Evolutionary conservation across 30 jellyfish, hydroid and myxozoan species (phyloP).

Genomic region (Phacellophora camtschatica): DNA sequence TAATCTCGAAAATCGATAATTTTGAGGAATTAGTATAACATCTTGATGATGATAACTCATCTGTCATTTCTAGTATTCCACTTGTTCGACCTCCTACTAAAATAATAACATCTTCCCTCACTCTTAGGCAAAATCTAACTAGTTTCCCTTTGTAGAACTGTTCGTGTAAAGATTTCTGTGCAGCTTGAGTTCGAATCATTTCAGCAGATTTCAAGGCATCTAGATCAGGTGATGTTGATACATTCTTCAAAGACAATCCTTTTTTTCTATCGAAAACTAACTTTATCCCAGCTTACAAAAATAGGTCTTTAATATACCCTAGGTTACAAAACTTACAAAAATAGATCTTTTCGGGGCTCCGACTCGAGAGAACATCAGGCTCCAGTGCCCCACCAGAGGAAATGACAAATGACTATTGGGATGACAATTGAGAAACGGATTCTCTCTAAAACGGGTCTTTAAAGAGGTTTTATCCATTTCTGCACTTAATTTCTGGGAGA

Average conservation of each 20-base stretch:
- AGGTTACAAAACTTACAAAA: too few species aligned
- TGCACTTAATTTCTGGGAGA: too few species aligned
- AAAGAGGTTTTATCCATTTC: too few species aligned
- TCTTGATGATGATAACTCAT: conserved; percentile 53
- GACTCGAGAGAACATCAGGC: too few species aligned
- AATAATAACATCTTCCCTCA: conserved; percentile 44
- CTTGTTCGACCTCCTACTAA: conserved; percentile 62
- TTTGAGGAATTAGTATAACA: conserved; percentile 50
- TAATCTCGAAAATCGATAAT: conserved; percentile 25
- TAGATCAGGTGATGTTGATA: too few species aligned
- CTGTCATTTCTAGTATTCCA: conserved; percentile 14
- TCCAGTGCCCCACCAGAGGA: too few species aligned
- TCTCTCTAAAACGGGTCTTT: too few species aligned
- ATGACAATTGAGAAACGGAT: too few species aligned
- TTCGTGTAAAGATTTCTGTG: conserved; percentile 43
- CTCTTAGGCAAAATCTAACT: conserved; percentile 43
- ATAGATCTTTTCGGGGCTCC: too few species aligned
- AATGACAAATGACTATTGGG: too few species aligned
- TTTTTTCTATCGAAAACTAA: conserved; percentile 32
- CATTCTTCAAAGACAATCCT: conserved; percentile 49
- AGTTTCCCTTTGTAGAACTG: conserved; percentile 47
- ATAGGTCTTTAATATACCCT: too few species aligned
- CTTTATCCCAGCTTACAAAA: conserved; percentile 50
- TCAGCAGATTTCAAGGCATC: conserved; percentile 50
- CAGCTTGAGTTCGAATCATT: conserved; percentile 35